Evolutionary conservation across 2,888 invertebrate species (phyloP).

Genomic region (Sarcophaga rosellei): DNA sequence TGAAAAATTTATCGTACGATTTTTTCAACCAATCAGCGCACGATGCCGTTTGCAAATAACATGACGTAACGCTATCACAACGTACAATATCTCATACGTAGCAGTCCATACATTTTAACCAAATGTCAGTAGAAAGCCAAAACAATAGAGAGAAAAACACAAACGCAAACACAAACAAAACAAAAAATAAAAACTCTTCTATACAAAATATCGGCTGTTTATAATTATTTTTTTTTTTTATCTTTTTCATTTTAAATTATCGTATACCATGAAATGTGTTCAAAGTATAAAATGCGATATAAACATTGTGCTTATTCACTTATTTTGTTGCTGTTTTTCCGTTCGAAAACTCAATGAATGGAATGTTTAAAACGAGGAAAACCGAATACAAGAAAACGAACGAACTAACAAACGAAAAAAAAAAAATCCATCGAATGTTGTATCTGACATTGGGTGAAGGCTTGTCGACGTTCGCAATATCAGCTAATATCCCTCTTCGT

Average conservation of each 20-base stretch:
- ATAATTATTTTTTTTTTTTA: background rate
- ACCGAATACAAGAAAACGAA: background rate
- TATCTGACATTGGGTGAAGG: slow-evolving; percentile 51
- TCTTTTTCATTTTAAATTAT: slow-evolving; percentile 2
- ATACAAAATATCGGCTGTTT: slow-evolving; percentile 21
- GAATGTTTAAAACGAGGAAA: background rate
- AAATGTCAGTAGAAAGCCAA: slow-evolving; percentile 60
- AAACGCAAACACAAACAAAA: slow-evolving; percentile 29
- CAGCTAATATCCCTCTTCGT: background rate
- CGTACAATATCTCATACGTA: slow-evolving; percentile 41
- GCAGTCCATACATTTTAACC: slow-evolving; percentile 45
- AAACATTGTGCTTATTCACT: background rate
- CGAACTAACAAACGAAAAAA: background rate
- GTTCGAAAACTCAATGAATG: slow-evolving; percentile 10
- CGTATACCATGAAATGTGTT: slow-evolving; percentile 7
- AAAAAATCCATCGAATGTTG: slow-evolving; percentile 15
- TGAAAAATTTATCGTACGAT: slow-evolving; percentile 80
- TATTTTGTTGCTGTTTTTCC: slow-evolving; percentile 5
- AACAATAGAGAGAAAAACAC: slow-evolving; percentile 46
- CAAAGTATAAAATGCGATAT: slow-evolving; percentile 23
- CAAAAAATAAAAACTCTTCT: background rate
- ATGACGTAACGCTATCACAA: slow-evolving; percentile 77
- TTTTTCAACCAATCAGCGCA: slow-evolving; percentile 79
- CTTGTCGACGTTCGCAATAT: slow-evolving; percentile 39
- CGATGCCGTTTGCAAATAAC: slow-evolving; percentile 72